Percentiles rank a stretch among this genome's conserved stretches.
phyloP scores from a whole-genome alignment of 2,888 invertebrate genomes.

The Melieria picta region DNA sequence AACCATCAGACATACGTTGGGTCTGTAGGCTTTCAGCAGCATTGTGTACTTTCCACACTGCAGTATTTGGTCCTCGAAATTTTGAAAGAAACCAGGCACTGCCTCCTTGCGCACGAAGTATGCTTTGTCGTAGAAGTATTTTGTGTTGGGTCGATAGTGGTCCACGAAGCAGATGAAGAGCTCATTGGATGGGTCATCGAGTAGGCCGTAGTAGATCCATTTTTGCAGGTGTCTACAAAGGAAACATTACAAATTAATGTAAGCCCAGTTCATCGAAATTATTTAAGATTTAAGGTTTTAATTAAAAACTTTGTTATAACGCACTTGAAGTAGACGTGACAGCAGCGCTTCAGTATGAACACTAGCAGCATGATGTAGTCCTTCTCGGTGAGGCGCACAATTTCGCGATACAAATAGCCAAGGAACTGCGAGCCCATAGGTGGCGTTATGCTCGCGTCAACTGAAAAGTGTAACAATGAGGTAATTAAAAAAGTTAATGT shows the following conservation, averaged over 20 bases:
- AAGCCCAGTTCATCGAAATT: no score
- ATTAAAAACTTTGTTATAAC: constrained; percentile 10
- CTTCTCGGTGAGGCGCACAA: constrained; percentile 55
- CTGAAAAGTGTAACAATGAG: constrained; percentile 40
- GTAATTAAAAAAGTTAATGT: background rate
- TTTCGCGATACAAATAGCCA: constrained; percentile 59
- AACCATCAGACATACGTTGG: constrained; percentile 69
- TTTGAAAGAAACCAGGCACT: constrained; percentile 76
- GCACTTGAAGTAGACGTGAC: constrained; percentile 61
- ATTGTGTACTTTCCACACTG: constrained; percentile 80
- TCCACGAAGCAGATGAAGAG: constrained; percentile 75
- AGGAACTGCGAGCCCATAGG: constrained; percentile 59
- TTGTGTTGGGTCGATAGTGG: constrained; percentile 57
- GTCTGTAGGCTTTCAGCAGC: constrained; percentile 76
- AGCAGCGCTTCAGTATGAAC: constrained; percentile 60
- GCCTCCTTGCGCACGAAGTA: constrained; percentile 56
- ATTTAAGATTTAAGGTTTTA: no score
- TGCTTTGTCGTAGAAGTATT: constrained; percentile 63
- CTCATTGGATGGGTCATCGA: constrained; percentile 84
- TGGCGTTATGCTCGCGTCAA: constrained; percentile 48
- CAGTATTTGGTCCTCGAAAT: constrained; percentile 73
- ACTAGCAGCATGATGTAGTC: constrained; percentile 58
- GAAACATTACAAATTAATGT: constrained; percentile 6
- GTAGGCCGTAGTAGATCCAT: constrained; percentile 86
- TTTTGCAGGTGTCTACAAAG: constrained; percentile 70